Evolutionary conservation across 2,797 vertebrate species (phyloP).

Genomic region (Hydrolagus colliei): DNA sequence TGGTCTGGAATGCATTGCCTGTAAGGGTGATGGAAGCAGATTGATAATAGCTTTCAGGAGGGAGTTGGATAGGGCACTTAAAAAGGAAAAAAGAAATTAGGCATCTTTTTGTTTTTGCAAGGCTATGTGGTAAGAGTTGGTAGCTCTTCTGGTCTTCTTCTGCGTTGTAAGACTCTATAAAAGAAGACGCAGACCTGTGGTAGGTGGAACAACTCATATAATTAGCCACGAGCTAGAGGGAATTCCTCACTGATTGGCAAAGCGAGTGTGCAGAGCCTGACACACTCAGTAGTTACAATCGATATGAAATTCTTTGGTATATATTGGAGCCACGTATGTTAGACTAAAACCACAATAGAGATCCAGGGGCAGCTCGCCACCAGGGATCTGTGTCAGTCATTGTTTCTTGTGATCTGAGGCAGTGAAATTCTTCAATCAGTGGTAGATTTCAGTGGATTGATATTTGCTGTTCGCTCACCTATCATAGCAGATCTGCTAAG

Average conservation of each 20-base stretch:
- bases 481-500: no score
- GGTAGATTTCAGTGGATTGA: neutral
- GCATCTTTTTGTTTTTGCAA: neutral
- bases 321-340: neutral
- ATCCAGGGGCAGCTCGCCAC: neutral
- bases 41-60: no score
- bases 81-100: no score
- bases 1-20: no score
- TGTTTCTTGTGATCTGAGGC: neutral
- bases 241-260: neutral
- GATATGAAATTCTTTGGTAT: conserved; percentile 26
- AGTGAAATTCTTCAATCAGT: neutral
- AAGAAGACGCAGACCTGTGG: no score
- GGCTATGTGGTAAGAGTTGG: neutral
- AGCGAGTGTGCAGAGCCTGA: neutral
- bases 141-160: neutral
- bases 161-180: no score
- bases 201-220: neutral
- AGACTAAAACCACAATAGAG: neutral
- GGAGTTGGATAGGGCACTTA: no score
- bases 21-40: no score
- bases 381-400: neutral
- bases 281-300: neutral
- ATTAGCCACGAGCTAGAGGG: neutral
- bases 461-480: no score